phyloP scores from a whole-genome alignment of 1,140 invertebrate species.

The Drosophila virilis region DNA sequence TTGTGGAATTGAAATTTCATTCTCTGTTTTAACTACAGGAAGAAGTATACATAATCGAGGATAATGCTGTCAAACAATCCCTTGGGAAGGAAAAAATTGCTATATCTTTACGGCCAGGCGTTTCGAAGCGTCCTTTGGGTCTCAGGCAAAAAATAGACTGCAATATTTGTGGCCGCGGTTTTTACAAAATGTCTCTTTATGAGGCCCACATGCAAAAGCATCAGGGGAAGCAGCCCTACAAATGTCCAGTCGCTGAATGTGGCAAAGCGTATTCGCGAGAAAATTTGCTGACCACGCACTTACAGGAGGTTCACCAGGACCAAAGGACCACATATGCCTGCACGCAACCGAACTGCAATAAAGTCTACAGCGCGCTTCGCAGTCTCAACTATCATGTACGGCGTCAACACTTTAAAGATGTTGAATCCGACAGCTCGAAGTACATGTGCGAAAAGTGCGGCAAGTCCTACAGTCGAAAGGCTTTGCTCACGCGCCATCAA shows the following conservation, averaged over 20 bases:
- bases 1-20: neutral
- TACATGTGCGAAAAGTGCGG: slow-evolving; percentile 65
- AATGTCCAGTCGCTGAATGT: slow-evolving; percentile 46
- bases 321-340: slow-evolving; percentile 39
- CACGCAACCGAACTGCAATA: slow-evolving; percentile 38
- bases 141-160: slow-evolving; percentile 54
- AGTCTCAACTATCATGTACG: slow-evolving; percentile 66
- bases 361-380: slow-evolving; percentile 57
- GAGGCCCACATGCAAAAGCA: slow-evolving; percentile 67
- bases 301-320: slow-evolving; percentile 44
- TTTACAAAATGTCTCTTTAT: slow-evolving; percentile 59
- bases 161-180: slow-evolving; percentile 53
- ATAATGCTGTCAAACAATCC: slow-evolving; percentile 33
- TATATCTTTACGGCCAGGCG: neutral
- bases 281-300: slow-evolving; percentile 43
- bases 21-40: slow-evolving; percentile 35
- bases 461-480: slow-evolving; percentile 49
- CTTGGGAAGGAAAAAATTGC: slow-evolving; percentile 42
- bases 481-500: slow-evolving; percentile 56
- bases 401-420: slow-evolving; percentile 29
- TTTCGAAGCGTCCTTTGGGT: slow-evolving; percentile 19
- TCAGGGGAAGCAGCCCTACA: slow-evolving; percentile 57
- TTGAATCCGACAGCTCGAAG: neutral
- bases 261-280: slow-evolving; percentile 48
- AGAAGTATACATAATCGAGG: slow-evolving; percentile 66